Conservation (phyloP, 2,113 vertebrate species). For the Labeo rohita region DNA sequence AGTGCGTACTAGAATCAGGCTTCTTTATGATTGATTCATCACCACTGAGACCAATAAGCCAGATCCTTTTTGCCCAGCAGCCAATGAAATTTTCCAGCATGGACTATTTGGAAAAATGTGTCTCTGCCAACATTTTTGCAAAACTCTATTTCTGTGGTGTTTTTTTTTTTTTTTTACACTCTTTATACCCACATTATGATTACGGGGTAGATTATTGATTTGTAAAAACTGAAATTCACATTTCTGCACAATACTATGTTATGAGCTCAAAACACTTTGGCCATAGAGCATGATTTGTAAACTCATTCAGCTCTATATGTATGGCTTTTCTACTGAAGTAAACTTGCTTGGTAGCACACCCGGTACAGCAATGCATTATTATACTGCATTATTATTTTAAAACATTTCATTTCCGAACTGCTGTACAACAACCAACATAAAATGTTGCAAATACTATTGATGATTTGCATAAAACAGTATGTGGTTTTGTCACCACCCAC, state of each 20-base stretch:
- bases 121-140: neutral
- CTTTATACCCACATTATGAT: neutral
- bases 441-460: neutral
- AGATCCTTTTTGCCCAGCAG: neutral
- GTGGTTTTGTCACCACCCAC: neutral
- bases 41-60: neutral
- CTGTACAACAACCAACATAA: neutral
- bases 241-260: neutral
- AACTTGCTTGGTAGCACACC: neutral
- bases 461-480: neutral
- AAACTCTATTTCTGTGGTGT: neutral
- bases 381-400: too few species aligned
- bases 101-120: too few species aligned
- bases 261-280: neutral
- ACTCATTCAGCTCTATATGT: neutral
- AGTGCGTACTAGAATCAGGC: neutral
- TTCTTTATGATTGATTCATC: neutral
- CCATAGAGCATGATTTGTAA: neutral
- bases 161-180: too few species aligned
- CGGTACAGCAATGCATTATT: neutral
- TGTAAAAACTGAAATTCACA: neutral
- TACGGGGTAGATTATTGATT: neutral
- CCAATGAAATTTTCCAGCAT: neutral
- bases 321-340: neutral
- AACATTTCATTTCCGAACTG: neutral